These are phyloP conservation scores for Amazona guildingii DNA, from an alignment of 2,113 vertebrate genomes.

Conservation along the genomic window DNA sequence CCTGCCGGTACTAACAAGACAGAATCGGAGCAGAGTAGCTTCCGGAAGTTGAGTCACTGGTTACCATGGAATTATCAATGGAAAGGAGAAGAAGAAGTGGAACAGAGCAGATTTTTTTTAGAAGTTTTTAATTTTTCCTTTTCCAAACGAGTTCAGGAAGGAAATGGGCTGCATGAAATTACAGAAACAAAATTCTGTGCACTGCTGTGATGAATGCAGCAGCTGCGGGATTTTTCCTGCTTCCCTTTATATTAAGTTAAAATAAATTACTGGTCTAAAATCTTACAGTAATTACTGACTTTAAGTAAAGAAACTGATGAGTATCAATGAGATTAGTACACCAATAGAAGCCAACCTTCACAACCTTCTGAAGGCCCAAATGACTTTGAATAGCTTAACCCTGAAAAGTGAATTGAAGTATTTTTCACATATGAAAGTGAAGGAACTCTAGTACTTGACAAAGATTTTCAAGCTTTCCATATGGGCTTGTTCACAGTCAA, in stretches of 20 bases:
- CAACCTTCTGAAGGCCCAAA: background rate
- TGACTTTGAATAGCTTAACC: background rate
- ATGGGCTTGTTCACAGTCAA: conserved; percentile 9
- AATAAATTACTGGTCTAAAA: background rate
- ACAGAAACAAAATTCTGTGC: background rate
- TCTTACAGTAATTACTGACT: background rate
- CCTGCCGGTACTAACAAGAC: background rate
- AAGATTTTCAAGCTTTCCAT: conserved; percentile 53
- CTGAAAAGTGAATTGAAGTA: background rate
- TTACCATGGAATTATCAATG: background rate
- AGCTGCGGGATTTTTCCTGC: background rate
- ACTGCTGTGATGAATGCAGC: background rate
- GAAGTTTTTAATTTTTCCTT: background rate
- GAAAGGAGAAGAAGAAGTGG: background rate
- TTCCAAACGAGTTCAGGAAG: background rate
- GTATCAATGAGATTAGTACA: background rate
- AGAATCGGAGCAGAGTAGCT: background rate
- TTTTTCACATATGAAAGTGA: conserved; percentile 36
- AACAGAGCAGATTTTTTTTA: background rate
- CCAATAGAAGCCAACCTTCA: background rate
- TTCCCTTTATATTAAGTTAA: background rate
- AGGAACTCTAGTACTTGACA: conserved; percentile 1
- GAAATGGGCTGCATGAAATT: background rate
- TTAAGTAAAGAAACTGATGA: background rate
- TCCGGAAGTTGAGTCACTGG: background rate